phyloP scores from a whole-genome alignment of 2,888 invertebrate genomes.

The Agrochola circellaris region DNA sequence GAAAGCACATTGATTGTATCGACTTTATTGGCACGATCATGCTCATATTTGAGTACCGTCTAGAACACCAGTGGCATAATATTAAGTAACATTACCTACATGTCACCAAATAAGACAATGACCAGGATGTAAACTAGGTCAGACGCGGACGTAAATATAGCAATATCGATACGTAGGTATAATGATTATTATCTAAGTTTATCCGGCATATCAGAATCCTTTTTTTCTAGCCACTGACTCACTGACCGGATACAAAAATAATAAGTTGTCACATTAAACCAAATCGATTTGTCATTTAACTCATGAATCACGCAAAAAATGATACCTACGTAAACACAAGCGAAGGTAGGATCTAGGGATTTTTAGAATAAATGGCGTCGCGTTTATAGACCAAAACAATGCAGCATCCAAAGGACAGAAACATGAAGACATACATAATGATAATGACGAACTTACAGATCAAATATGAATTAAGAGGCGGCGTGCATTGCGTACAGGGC shows the following conservation, averaged over 20 bases:
- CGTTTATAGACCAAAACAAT: slow-evolving; percentile 57
- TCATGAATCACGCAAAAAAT: slow-evolving; percentile 47
- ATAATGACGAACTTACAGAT: slow-evolving; percentile 62
- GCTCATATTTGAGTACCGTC: slow-evolving; percentile 45
- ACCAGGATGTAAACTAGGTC: slow-evolving; percentile 17
- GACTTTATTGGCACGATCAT: slow-evolving; percentile 30
- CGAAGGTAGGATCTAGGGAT: slow-evolving; percentile 24
- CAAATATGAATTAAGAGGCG: slow-evolving; percentile 66
- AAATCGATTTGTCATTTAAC: slow-evolving; percentile 23
- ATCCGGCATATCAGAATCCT: slow-evolving; percentile 21
- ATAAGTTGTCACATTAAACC: slow-evolving; percentile 34
- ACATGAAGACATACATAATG: slow-evolving; percentile 61
- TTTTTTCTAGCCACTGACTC: slow-evolving; percentile 41
- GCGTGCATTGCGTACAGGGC: slow-evolving; percentile 64
- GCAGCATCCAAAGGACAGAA: slow-evolving; percentile 39
- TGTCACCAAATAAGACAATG: slow-evolving; percentile 22
- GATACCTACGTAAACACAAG: background rate
- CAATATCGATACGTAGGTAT: slow-evolving; percentile 8
- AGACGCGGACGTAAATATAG: slow-evolving; percentile 22
- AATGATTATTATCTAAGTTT: background rate
- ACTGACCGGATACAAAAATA: slow-evolving; percentile 45
- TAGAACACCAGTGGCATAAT: slow-evolving; percentile 48
- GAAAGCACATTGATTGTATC: slow-evolving; percentile 54
- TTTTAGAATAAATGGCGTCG: slow-evolving; percentile 20
- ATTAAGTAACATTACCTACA: slow-evolving; percentile 42